Base-by-base conservation (phyloP, 2,797 vertebrate species). In the Pseudochirops cupreus region DNA sequence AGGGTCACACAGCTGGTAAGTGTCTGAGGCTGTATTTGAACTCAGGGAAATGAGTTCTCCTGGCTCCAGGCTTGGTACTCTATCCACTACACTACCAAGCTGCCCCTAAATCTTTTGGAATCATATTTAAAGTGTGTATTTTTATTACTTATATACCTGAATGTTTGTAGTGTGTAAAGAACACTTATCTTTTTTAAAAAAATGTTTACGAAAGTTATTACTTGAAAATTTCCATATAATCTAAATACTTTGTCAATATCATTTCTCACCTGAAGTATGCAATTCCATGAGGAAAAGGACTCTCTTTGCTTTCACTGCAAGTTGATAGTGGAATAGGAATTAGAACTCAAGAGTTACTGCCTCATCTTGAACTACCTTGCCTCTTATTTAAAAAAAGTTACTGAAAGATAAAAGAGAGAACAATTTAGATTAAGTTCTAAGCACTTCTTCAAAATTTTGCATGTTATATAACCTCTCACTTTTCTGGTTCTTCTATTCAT, bases 71-170 rank as follows among this genome's bases (percentile, higher is more conserved):
- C 56, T 26, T 18, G 18, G 55, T 12, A 57, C 24, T 26, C 56
- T 57, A 18, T 56, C 5, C 56, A 26, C 56, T 57, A 57, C 1
- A 57, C 56, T 18, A 57, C 24, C 56, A 24, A 57, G 21, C 24
- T 57, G 24, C 56, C 21, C 24, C 24, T 57, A 57, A 26, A 57
- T 24, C 56, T 57, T 57, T 74, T 95, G 1, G 33, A 90, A 50
- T 91, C 74, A 18, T 21, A 91, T 58, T 55, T 82, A 92, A 92
- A 90, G 87, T 46, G 39, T 28, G 67, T 96, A 59, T 92, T 90
- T 14, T 55, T 46, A 46, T 67, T 74, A 91, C 53, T 31, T 57
- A 53, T 90, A 11, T 52, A 67, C 55, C 62, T 91, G 18, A 93
- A 54, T 56, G 6, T 62, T 92, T 74, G 50, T 50, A 58, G 26